Conservation (phyloP, 2,113 vertebrate species). For the Neogobius melanostomus region DNA sequence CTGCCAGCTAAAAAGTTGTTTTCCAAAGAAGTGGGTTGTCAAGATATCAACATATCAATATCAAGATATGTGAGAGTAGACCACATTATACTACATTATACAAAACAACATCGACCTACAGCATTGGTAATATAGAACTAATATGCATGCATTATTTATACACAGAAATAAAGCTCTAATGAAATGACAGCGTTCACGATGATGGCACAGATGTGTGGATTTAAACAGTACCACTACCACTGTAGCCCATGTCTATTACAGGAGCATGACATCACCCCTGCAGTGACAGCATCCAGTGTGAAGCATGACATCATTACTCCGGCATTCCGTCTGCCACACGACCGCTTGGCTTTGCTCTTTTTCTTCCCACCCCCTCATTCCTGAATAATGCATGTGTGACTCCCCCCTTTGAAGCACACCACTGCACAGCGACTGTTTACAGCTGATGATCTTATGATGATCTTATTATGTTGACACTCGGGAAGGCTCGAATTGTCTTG, state of each 20-base stretch:
- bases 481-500: constrained; percentile 15
- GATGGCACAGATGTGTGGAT: neutral
- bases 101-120: no score
- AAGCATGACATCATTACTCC: constrained; percentile 53
- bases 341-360: neutral
- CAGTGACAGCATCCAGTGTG: constrained; percentile 35
- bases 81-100: no score
- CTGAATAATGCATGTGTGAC: constrained; percentile 44
- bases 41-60: no score
- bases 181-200: neutral
- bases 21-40: no score
- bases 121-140: no score
- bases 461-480: neutral
- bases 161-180: neutral
- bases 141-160: no score
- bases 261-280: constrained; percentile 35
- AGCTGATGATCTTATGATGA: neutral
- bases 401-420: constrained; percentile 19
- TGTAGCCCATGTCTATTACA: constrained; percentile 7
- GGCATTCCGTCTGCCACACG: constrained; percentile 23
- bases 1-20: no score
- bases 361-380: no score
- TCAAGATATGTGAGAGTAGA: no score
- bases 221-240: no score
- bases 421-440: neutral